Conservation (phyloP, 2,113 vertebrate species). For the Etia nguti region DNA sequence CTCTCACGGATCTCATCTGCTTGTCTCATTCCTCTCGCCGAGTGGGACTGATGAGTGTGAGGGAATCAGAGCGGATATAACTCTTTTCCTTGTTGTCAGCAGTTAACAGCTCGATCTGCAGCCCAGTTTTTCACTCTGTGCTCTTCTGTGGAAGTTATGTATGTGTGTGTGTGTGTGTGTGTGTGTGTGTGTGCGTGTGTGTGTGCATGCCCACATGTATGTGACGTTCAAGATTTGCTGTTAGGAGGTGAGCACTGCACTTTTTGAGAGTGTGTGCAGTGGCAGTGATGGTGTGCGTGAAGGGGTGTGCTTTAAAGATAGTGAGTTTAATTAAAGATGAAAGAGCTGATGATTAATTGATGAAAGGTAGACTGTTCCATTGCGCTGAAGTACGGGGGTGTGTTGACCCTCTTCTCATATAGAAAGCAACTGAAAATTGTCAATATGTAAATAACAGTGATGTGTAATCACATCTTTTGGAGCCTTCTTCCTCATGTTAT, state of each 20-base stretch:
- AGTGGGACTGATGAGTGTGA: constrained; percentile 52
- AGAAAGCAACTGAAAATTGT: not conserved
- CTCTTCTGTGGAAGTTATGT: not conserved
- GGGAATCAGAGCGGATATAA: constrained; percentile 66
- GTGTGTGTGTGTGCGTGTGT: not conserved
- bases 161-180: not conserved
- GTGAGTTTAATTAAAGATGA: constrained; percentile 72
- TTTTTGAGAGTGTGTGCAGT: not conserved
- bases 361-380: constrained; percentile 43
- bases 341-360: constrained; percentile 71
- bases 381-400: not conserved
- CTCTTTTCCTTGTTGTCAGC: constrained; percentile 52
- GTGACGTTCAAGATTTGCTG: not conserved
- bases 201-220: not conserved
- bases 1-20: constrained; percentile 28
- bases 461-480: not conserved
- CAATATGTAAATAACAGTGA: not conserved
- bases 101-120: constrained; percentile 30
- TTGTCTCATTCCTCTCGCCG: constrained; percentile 19
- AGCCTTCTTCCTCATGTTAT: not conserved
- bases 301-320: constrained; percentile 35
- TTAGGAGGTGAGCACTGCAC: not conserved
- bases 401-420: not conserved
- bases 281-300: not conserved
- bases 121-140: not conserved